Evolutionary conservation across 2,888 invertebrate species (phyloP).

Genomic region (Sinodicranocentrus sp.): DNA sequence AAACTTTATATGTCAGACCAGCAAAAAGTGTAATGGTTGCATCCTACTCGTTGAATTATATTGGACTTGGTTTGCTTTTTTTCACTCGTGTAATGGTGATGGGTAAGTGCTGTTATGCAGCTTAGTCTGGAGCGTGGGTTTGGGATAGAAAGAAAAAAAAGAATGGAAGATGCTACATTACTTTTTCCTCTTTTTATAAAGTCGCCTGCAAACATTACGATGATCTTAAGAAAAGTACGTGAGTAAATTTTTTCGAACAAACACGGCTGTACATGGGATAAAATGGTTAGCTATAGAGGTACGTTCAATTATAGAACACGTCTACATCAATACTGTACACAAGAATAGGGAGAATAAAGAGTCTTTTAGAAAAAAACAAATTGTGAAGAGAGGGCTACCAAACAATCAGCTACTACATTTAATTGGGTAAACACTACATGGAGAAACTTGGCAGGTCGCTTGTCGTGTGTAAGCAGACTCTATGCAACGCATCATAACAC

Average conservation of each 20-base stretch:
- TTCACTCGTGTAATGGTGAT: neutral
- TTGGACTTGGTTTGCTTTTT: too few species aligned
- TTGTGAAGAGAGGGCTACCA: conserved; percentile 27
- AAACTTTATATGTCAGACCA: conserved; percentile 20
- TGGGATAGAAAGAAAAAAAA: neutral
- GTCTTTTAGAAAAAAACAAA: conserved; percentile 29
- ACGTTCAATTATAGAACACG: neutral
- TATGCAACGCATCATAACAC: conserved; percentile 22
- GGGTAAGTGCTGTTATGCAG: neutral
- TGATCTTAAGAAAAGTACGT: neutral
- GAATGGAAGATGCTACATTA: neutral
- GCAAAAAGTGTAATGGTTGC: conserved; percentile 9
- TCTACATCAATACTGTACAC: neutral
- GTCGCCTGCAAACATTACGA: neutral
- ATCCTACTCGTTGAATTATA: too few species aligned
- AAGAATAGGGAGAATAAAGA: conserved; percentile 30
- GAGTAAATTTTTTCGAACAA: conserved; percentile 21
- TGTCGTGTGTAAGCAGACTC: conserved; percentile 8
- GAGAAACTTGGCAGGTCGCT: conserved; percentile 19
- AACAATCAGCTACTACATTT: conserved; percentile 44
- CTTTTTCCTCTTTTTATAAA: conserved; percentile 9
- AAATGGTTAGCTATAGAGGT: neutral
- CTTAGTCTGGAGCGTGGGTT: conserved; percentile 9
- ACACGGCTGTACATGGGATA: conserved; percentile 4
- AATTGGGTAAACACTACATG: conserved; percentile 48